Base-by-base conservation (phyloP, 2,113 vertebrate species). In the Coregonus clupeaformis region DNA sequence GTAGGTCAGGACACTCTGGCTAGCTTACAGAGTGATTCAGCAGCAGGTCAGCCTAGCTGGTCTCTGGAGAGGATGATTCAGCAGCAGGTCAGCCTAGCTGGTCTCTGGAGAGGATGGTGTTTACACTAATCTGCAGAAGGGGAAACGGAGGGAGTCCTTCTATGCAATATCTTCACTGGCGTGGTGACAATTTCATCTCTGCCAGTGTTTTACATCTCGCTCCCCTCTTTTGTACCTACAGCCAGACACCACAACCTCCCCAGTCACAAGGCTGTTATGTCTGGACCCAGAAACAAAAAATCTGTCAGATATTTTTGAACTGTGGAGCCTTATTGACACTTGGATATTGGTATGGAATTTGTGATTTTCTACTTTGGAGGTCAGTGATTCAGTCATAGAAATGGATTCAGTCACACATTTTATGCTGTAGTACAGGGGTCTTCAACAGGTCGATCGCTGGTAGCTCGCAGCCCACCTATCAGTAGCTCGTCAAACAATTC, bases 51-150 rank as follows among this genome's bases (percentile, higher is more conserved):
- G 16, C 13, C 13, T 18, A 52, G 49, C 3, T 52, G 68, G 55
- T 62, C 79, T 68, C 72, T 25, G 52, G 85, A 75, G 77, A 85
- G 78, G 80, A 85, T 75, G 75, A 72, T 85, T 86, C 20, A 60
- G 29, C 20, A 60, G 29, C 65, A 81, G 5, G 14, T 52, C 49
- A 52, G 16, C 13, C 13, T 18, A 18, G 49, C 16, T 52, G 68
- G 55, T 62, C 79, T 68, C 72, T 25, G 45, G 85, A 77, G 76
- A 85, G 78, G 80, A 84, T 74, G 80, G 75, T 82, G 74, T 80
- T 76, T 78, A 73, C 71, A 84, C 69, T 74, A 76, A 52, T 52
- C 49, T 52, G 18, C 49, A 52, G 16, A 52, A 52, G 16, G 1
- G 5, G 16, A 52, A 52, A 52, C 4, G 36, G 82, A 77, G 79